A percentile compares a stretch with the other conserved stretches of the same genome.
phyloP scores from a whole-genome alignment of 1,140 invertebrate genomes.

The Drosophila busckii region DNA sequence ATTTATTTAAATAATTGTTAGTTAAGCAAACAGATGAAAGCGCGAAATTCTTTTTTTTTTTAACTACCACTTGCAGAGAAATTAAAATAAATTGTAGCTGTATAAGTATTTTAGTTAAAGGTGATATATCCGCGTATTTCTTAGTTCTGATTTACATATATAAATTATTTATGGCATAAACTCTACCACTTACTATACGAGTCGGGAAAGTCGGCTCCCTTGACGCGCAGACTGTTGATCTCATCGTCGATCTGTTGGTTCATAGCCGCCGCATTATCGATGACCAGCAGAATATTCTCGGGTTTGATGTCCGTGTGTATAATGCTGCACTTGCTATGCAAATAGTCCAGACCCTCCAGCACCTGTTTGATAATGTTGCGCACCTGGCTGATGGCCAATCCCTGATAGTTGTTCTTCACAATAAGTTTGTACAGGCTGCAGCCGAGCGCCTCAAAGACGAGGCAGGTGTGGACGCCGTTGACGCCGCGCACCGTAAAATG shows the following conservation, averaged over 20 bases:
- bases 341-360: conserved; percentile 96
- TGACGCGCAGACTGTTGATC: conserved; percentile 86
- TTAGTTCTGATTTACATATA: too few relatives aligned
- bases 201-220: conserved; percentile 80
- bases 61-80: too few relatives aligned
- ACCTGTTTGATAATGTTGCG: conserved; percentile 96
- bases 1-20: too few relatives aligned
- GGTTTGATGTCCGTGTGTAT: conserved; percentile 99
- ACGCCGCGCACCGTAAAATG: conserved; percentile 99
- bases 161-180: too few relatives aligned
- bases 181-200: conserved; percentile 73
- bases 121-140: too few relatives aligned
- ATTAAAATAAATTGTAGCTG: too few relatives aligned
- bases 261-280: conserved; percentile 90
- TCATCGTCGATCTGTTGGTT: conserved; percentile 93
- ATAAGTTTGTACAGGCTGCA: conserved; percentile 98
- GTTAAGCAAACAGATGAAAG: too few relatives aligned
- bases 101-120: too few relatives aligned
- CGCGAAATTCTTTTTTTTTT: too few relatives aligned
- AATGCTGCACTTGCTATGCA: conserved; percentile 98
- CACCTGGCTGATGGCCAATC: conserved; percentile 96
- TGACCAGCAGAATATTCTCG: conserved; percentile 97
- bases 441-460: conserved; percentile 99
- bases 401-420: conserved; percentile 98
- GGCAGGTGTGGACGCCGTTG: conserved; percentile 96